Conservation (phyloP, 2,113 vertebrate species). For the Oxyura jamaicensis region DNA sequence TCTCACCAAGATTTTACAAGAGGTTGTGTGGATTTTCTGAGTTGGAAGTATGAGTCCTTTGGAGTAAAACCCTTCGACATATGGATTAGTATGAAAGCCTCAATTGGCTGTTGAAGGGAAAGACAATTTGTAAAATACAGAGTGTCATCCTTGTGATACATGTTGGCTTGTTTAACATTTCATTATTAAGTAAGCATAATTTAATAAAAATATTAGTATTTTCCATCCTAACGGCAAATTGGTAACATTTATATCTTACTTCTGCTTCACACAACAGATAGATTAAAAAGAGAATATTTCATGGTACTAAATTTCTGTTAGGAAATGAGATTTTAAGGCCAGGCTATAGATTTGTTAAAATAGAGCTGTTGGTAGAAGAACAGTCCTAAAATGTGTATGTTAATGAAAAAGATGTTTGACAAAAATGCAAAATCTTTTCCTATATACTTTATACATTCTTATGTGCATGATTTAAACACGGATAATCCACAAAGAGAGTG, state of each 20-base stretch:
- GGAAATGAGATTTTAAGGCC: conserved; percentile 47
- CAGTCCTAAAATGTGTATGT: conserved; percentile 28
- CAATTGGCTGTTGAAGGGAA: not conserved
- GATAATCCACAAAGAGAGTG: not conserved
- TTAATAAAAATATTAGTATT: not conserved
- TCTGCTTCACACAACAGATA: not conserved
- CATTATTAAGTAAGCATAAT: not conserved
- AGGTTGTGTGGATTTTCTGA: not conserved
- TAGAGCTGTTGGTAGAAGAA: not conserved
- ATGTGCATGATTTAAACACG: not conserved
- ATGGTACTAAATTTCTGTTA: conserved; percentile 20
- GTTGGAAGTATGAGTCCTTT: not conserved
- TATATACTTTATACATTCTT: conserved; percentile 43
- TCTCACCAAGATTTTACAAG: not conserved
- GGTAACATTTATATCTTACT: not conserved
- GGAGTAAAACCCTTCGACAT: not conserved
- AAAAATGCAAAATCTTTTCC: conserved; percentile 41
- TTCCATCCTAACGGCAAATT: not conserved
- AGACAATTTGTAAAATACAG: not conserved
- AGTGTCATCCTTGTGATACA: not conserved
- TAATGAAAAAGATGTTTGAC: conserved; percentile 9
- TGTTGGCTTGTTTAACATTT: not conserved
- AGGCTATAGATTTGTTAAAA: conserved; percentile 35
- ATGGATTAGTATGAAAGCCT: not conserved
- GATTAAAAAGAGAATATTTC: conserved; percentile 43